Base-by-base conservation (phyloP, 1,140 invertebrate species). In the Myzus persicae region DNA sequence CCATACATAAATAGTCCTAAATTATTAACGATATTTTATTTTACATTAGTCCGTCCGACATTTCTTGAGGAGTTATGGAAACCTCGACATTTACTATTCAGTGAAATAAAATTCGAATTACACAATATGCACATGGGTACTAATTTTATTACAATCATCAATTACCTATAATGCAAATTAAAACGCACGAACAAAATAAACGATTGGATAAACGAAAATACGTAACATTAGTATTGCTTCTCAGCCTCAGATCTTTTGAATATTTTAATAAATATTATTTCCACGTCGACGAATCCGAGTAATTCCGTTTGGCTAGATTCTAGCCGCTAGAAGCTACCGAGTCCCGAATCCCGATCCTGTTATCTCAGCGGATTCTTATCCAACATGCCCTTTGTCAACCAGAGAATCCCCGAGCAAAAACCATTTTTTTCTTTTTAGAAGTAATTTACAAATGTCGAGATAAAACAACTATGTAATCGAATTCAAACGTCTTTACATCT, bases 361-460 rank as follows among this genome's bases (percentile, higher is more conserved):
- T 82, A 82, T 82, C 36, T 9, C 7, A 3, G 22, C 81, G 20
- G 22, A 38, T 82, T 82, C 22, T 82, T 40, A 82, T 82, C 20
- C 20, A 82, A 24, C 38, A 40, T n/a, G 81, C 38, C 20, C 81
- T 82, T 82, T 82, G 8, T 82, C 81, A 40, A 38, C 81, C 31
- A 20, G 0, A n/a, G 14, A 76, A n/a, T 76, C 59, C n/a, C 59
- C n/a, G 31, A 76, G 31, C 14, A 76, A 76, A 76, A 76, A 76
- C 59, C 31, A 76, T 76, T 67, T 76, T 76, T 76, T 76, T 67
- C 11, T 76, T n/a, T 76, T 76, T n/a, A n/a, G 14, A 76, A 76
- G 31, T 76, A 76, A 76, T 76, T 76, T 76, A 76, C 59, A 76
- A 76, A n/a, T 76, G n/a, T 76, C 59, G 31, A 76, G 59, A 76